Evolutionary conservation across 2,888 invertebrate species (phyloP).

Genomic region (Andrena hattorfiana): DNA sequence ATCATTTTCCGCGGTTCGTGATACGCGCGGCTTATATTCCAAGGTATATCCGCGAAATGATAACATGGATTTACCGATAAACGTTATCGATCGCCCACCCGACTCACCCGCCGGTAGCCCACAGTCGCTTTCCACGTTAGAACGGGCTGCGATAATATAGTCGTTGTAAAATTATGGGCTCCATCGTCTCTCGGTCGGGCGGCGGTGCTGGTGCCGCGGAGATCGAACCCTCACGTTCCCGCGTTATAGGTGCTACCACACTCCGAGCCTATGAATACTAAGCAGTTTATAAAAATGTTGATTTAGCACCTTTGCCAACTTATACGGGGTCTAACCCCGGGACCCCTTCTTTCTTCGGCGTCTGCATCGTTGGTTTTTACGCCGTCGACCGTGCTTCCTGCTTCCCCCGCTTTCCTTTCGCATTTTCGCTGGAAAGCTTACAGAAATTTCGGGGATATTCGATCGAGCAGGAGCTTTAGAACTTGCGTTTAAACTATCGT

Average conservation of each 20-base stretch:
- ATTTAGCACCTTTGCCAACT: constrained; percentile 82
- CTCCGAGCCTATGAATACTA: constrained; percentile 83
- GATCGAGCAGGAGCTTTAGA: neutral
- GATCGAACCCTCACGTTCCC: constrained; percentile 78
- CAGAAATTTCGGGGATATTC: neutral
- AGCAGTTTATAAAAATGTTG: constrained; percentile 85
- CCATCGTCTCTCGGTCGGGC: constrained; percentile 54
- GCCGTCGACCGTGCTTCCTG: constrained; percentile 3
- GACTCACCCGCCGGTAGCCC: constrained; percentile 5
- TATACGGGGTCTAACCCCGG: constrained; percentile 58
- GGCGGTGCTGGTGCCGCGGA: constrained; percentile 47
- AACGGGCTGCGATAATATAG: constrained; percentile 76
- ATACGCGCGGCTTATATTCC: constrained; percentile 39
- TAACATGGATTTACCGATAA: constrained; percentile 66
- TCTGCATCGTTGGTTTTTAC: constrained; percentile 49
- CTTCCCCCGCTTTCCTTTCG: neutral
- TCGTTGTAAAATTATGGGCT: constrained; percentile 77
- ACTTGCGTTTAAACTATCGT: neutral
- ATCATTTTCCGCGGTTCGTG: constrained; percentile 28
- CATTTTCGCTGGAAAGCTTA: neutral
- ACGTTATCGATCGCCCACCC: constrained; percentile 60
- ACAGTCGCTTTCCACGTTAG: constrained; percentile 52
- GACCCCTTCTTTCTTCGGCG: constrained; percentile 35
- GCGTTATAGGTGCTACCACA: constrained; percentile 75
- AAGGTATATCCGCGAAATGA: constrained; percentile 53